Base-by-base conservation (phyloP, 2,888 invertebrate species). In the Yponomeuta plumbellus region DNA sequence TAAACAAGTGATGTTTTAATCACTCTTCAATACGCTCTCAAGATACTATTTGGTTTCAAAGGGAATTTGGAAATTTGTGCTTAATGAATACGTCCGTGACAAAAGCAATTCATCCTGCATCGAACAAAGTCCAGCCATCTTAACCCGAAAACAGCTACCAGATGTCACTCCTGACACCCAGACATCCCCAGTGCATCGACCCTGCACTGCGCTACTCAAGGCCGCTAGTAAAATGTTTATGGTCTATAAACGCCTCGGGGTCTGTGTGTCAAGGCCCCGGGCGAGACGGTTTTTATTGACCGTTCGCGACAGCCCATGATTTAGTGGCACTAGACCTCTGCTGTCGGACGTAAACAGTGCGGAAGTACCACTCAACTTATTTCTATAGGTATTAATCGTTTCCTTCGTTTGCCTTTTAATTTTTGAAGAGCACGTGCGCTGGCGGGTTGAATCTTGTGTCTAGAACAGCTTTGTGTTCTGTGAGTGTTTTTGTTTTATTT, bases 161-260 rank as follows among this genome's bases (percentile, higher is more conserved):
- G 44, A 17, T 52, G 44, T 52, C 44, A 52, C 44, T 52, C 44
- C 13, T 17, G 5, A 17, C 10, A 52, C 44, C 44, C 44, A 63
- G 40, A 13, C 56, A 64, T 56, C 52, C 26, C 22, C 80, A 80
- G 90, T 90, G 88, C 90, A 91, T 84, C 85, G 87, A 88, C 88
- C 90, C 84, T 88, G 88, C 87, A 90, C 85, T 88, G 89, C 88
- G 26, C 88, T 84, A 85, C 79, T 73, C 88, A 89, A 90, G 91
- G 90, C 86, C 86, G 88, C 88, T 89, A 90, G 90, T 90, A 90
- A 90, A 91, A 89, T 89, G 88, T 91, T 90, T 90, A 91, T 91
- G 85, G 88, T 78, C 89, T 87, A 90, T 91, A 91, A 91, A 90
- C 84, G 74, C 84, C 88, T 86, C 86, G 86, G 84, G 86, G 89